Evolutionary conservation across 2,113 vertebrate genomes (phyloP).

Genomic region (Hydropotes inermis): DNA sequence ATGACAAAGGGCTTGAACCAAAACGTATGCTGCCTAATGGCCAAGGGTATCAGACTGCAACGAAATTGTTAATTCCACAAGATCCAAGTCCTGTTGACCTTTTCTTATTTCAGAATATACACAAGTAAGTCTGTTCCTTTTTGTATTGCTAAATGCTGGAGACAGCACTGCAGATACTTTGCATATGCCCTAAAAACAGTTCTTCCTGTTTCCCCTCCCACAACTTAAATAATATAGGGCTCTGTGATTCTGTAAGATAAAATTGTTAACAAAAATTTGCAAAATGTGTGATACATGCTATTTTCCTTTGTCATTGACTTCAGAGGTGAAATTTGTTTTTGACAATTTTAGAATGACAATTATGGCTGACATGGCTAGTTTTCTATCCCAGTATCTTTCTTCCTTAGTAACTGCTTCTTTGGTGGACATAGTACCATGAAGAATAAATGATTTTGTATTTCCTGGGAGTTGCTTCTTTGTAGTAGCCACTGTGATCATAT

Average conservation of each 20-base stretch:
- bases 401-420: not conserved
- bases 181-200: not conserved
- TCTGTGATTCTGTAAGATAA: not conserved
- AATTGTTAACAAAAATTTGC: not conserved
- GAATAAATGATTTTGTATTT: not conserved
- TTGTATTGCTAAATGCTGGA: not conserved
- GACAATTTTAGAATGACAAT: not conserved
- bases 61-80: not conserved
- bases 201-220: not conserved
- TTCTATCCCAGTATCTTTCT: not conserved
- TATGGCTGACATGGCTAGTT: not conserved
- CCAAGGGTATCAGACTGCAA: not conserved
- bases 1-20: not conserved
- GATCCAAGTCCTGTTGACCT: not conserved
- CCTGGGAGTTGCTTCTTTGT: not conserved
- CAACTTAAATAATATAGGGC: not conserved
- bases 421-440: not conserved
- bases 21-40: not conserved
- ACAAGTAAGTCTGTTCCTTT: not conserved
- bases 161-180: not conserved
- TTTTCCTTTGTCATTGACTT: slow-evolving; percentile 5
- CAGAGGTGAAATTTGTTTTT: not conserved
- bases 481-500: not conserved
- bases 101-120: not conserved
- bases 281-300: not conserved